phyloP scores from a whole-genome alignment of 1,140 invertebrate genomes.

The Zaprionus vittiger region DNA sequence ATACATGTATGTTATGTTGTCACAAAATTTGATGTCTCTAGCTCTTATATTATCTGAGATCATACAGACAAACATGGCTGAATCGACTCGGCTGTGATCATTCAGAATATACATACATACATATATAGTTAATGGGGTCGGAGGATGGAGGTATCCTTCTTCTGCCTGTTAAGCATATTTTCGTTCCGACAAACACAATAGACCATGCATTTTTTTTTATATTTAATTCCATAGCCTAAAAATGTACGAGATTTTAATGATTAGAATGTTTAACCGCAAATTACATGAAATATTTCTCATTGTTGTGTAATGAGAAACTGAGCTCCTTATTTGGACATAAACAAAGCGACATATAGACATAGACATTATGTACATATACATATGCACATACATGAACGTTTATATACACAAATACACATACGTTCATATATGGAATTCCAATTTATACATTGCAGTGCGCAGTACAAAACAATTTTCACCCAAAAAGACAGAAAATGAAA shows the following conservation, averaged over 20 bases:
- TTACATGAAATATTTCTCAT: slow-evolving; percentile 44
- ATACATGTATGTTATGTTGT: too few species aligned
- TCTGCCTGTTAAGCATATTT: too few species aligned
- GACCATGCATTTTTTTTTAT: too few species aligned
- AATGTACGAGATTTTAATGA: slow-evolving; percentile 17
- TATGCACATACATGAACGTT: background rate
- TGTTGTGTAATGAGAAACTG: slow-evolving; percentile 23
- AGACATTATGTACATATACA: background rate
- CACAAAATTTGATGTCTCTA: too few species aligned
- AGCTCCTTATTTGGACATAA: background rate
- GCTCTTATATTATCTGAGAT: too few species aligned
- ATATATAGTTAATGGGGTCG: too few species aligned
- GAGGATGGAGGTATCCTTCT: too few species aligned
- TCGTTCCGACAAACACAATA: too few species aligned
- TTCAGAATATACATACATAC: too few species aligned
- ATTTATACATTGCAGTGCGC: slow-evolving; percentile 66
- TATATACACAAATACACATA: background rate
- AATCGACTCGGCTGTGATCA: too few species aligned
- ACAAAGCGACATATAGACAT: background rate
- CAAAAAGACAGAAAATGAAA: slow-evolving; percentile 80
- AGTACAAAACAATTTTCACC: slow-evolving; percentile 72
- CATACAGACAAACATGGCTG: too few species aligned
- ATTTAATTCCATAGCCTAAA: too few species aligned
- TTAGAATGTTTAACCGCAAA: slow-evolving; percentile 28
- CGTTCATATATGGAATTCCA: slow-evolving; percentile 59